Conservation (phyloP, 2,888 invertebrate genomes). For the Hypselothyrea guttata region DNA sequence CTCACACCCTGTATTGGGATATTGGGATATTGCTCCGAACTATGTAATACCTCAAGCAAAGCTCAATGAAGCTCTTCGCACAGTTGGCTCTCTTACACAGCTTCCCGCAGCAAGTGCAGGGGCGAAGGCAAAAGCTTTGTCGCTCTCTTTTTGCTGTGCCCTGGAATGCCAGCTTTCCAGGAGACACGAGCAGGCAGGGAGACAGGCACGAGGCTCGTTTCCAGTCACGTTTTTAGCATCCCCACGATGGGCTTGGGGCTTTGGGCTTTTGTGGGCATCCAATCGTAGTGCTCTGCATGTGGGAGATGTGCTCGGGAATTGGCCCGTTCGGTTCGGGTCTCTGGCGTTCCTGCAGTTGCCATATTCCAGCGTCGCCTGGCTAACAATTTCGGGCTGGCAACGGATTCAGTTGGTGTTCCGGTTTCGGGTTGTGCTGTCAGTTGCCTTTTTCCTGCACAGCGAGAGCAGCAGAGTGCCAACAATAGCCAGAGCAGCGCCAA, state of each 20-base stretch:
- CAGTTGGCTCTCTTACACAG: constrained; percentile 28
- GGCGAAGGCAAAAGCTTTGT: constrained; percentile 14
- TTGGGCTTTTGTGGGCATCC: constrained; percentile 24
- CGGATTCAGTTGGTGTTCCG: constrained; percentile 83
- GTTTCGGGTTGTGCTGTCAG: constrained; percentile 83
- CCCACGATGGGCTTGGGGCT: constrained; percentile 18
- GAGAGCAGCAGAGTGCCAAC: constrained; percentile 48
- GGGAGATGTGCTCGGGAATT: constrained; percentile 3
- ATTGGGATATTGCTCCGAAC: background rate
- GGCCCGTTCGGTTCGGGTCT: constrained; percentile 6
- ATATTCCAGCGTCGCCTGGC: constrained; percentile 75
- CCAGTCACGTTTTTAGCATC: constrained; percentile 38
- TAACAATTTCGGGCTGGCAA: constrained; percentile 65
- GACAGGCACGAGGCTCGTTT: constrained; percentile 40
- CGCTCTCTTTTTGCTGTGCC: constrained; percentile 13
- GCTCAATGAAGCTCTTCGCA: constrained; percentile 28
- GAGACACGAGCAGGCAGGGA: constrained; percentile 3
- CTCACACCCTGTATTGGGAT: constrained; percentile 34
- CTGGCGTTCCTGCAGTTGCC: constrained; percentile 45
- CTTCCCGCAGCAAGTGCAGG: constrained; percentile 12
- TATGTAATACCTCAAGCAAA: constrained; percentile 50
- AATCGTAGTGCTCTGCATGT: constrained; percentile 18
- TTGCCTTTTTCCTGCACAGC: constrained; percentile 82
- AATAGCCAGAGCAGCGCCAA: constrained; percentile 18
- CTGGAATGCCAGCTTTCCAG: background rate